Percentiles rank a stretch among this genome's conserved stretches.
Conservation (phyloP, 2,113 vertebrate genomes). For the Vidua chalybeata region DNA sequence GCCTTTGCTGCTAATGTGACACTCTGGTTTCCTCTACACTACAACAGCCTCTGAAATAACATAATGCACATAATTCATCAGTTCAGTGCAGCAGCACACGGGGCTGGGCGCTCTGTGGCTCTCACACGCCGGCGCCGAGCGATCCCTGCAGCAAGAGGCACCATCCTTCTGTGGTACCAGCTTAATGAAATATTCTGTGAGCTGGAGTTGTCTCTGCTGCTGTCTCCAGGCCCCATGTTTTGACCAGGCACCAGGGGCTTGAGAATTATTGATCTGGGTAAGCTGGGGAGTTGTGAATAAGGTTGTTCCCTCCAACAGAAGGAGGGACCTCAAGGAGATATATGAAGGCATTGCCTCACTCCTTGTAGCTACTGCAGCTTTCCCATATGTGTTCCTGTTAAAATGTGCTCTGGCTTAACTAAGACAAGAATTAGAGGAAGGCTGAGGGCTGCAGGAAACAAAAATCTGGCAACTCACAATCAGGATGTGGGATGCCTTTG, state of each 20-base stretch:
- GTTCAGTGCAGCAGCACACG: not conserved
- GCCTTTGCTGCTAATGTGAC: conserved; percentile 19
- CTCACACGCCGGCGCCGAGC: accelerated
- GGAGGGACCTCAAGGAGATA: not conserved
- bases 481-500: not conserved
- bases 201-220: not conserved
- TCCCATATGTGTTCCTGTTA: not conserved
- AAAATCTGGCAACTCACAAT: not conserved
- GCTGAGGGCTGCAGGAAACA: not conserved
- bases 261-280: not conserved
- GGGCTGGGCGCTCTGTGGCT: not conserved
- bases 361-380: not conserved
- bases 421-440: not conserved
- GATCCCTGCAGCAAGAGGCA: not conserved
- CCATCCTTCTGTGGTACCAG: accelerated
- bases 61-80: conserved; percentile 6
- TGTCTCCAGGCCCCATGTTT: not conserved
- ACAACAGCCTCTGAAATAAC: not conserved
- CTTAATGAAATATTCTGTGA: not conserved
- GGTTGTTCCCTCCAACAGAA: not conserved
- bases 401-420: not conserved
- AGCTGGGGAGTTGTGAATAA: not conserved
- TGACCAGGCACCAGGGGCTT: not conserved
- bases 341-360: not conserved
- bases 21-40: conserved; percentile 9